Conservation (phyloP, 2,888 invertebrate genomes). For the Oxytorus armatus region DNA sequence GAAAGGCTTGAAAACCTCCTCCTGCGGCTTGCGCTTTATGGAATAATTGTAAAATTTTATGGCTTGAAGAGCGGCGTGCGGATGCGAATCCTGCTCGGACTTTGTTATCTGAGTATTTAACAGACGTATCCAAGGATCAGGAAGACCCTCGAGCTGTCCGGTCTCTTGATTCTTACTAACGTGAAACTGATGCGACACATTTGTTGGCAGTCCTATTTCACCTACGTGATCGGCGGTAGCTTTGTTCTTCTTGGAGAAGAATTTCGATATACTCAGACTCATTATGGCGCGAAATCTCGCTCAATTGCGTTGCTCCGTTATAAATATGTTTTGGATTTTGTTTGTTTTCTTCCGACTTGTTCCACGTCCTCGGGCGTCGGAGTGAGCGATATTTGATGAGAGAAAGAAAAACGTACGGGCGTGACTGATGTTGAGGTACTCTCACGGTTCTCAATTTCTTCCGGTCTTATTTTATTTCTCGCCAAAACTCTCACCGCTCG, state of each 20-base stretch:
- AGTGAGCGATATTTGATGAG: no score
- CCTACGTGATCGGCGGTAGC: slow-evolving; percentile 84
- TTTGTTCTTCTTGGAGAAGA: slow-evolving; percentile 82
- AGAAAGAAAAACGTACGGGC: slow-evolving; percentile 4
- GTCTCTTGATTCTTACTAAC: slow-evolving; percentile 93
- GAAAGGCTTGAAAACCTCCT: slow-evolving; percentile 90
- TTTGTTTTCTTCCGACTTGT: neutral
- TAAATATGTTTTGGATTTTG: neutral
- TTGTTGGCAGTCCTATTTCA: slow-evolving; percentile 93
- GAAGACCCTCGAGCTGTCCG: slow-evolving; percentile 94
- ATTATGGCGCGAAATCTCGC: slow-evolving; percentile 72
- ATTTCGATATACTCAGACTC: slow-evolving; percentile 82
- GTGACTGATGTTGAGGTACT: no score
- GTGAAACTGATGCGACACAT: slow-evolving; percentile 94
- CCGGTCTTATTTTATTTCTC: no score
- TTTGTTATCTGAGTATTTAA: slow-evolving; percentile 93
- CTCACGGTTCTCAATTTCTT: no score
- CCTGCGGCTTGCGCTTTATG: slow-evolving; percentile 91
- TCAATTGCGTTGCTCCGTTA: neutral
- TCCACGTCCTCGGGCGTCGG: no score
- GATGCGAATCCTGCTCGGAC: slow-evolving; percentile 95
- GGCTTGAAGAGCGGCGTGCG: slow-evolving; percentile 95
- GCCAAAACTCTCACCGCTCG: neutral
- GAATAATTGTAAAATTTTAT: slow-evolving; percentile 96
- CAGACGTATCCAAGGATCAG: slow-evolving; percentile 92